These are phyloP conservation scores for Neuroterus valhalla DNA, from an alignment of 1,140 invertebrate genomes.

Conservation along the genomic window DNA sequence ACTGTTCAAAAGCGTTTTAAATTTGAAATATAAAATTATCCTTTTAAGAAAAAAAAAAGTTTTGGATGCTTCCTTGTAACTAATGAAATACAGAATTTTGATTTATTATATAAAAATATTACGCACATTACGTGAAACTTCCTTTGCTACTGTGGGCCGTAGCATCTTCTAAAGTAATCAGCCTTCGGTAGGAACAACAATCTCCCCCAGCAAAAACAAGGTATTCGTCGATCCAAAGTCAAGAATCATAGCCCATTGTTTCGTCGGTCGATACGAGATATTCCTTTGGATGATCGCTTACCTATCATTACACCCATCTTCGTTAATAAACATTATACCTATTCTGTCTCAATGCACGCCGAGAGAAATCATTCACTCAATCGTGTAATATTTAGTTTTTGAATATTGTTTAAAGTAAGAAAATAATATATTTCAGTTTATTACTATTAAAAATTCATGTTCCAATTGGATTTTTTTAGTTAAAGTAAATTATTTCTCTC, in stretches of 20 bases:
- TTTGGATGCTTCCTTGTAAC: not conserved
- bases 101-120: not conserved
- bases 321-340: conserved; percentile 23
- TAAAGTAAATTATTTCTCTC: conserved; percentile 14
- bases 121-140: conserved; percentile 4
- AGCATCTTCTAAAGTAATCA: conserved; percentile 40
- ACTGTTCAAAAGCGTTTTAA: too few relatives aligned
- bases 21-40: too few relatives aligned
- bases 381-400: conserved; percentile 1
- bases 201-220: conserved; percentile 16
- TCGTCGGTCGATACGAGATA: conserved; percentile 18
- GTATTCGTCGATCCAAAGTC: conserved; percentile 35
- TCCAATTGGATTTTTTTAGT: not conserved
- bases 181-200: conserved; percentile 40
- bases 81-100: not conserved
- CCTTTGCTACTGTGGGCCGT: conserved; percentile 26
- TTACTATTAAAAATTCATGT: not conserved
- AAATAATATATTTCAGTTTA: not conserved
- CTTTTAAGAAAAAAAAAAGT: too few relatives aligned
- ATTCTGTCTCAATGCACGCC: conserved; percentile 10
- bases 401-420: not conserved
- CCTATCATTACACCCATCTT: conserved; percentile 21
- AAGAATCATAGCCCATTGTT: not conserved
- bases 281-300: conserved; percentile 17
- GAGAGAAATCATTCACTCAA: not conserved